Evolutionary conservation across 2,113 vertebrate genomes (phyloP).

Genomic region (Haliaeetus leucogaster): DNA sequence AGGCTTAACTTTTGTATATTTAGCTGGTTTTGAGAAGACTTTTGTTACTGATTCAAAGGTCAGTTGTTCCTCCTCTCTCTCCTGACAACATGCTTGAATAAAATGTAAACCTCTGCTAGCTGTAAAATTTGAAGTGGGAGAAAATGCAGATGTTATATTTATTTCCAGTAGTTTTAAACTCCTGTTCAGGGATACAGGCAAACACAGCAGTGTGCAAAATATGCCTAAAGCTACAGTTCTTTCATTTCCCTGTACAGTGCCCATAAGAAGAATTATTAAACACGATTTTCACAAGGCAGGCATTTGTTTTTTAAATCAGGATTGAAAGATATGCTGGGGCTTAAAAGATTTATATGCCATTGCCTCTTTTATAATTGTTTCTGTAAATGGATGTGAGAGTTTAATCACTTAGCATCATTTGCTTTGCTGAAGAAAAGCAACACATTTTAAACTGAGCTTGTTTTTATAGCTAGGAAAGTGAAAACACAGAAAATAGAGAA

Average conservation of each 20-base stretch:
- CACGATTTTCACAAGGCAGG: conserved; percentile 46
- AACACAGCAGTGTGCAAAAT: background rate
- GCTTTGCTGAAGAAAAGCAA: background rate
- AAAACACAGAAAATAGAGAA: background rate
- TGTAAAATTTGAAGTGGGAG: background rate
- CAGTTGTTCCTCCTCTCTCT: background rate
- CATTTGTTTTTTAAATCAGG: conserved; percentile 48
- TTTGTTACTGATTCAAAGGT: background rate
- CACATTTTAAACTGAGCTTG: background rate
- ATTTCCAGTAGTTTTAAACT: background rate
- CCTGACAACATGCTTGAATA: background rate
- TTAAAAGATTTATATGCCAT: conserved; percentile 25
- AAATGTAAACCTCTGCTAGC: background rate
- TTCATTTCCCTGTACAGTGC: conserved; percentile 5
- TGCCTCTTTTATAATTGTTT: conserved; percentile 37
- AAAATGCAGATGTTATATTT: background rate
- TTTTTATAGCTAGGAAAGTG: background rate
- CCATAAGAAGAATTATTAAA: conserved; percentile 63
- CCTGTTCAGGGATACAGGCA: background rate
- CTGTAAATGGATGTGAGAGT: conserved; percentile 28
- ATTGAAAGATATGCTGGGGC: conserved; percentile 7
- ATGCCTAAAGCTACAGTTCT: conserved; percentile 15
- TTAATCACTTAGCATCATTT: conserved; percentile 32
- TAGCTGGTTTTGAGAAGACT: background rate
- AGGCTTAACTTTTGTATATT: background rate